These are phyloP conservation scores for Agrotis clavis DNA, from an alignment of 2,888 invertebrate genomes.

Conservation along the genomic window DNA sequence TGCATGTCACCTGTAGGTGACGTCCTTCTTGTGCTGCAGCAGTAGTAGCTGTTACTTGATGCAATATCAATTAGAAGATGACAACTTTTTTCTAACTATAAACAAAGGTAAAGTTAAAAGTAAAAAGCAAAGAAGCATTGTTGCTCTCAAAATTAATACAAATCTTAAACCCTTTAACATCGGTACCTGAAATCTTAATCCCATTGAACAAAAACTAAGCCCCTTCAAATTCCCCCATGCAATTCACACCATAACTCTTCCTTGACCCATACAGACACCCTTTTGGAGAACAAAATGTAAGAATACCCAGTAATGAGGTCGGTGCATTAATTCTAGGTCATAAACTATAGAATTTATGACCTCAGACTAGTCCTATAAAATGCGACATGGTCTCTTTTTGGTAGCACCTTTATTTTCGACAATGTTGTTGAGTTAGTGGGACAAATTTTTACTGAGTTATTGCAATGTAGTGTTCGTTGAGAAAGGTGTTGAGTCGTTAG, in stretches of 20 bases:
- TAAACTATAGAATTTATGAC: conserved; percentile 88
- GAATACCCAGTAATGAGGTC: conserved; percentile 89
- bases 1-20: too few species aligned
- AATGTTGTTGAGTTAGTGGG: conserved; percentile 86
- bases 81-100: background rate
- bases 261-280: conserved; percentile 89
- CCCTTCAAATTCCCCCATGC: conserved; percentile 75
- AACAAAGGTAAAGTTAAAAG: background rate
- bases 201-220: conserved; percentile 59
- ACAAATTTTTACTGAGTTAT: conserved; percentile 81
- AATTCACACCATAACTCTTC: conserved; percentile 87
- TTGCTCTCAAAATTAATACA: conserved; percentile 6
- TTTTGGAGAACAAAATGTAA: conserved; percentile 70
- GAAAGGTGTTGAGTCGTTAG: conserved; percentile 70
- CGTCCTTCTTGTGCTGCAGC: background rate
- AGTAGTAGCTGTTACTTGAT: background rate
- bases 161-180: conserved; percentile 38
- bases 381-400: conserved; percentile 86
- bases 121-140: background rate
- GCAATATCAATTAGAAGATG: background rate
- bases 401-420: conserved; percentile 79
- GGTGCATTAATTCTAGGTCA: conserved; percentile 89
- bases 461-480: conserved; percentile 60
- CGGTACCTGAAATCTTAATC: conserved; percentile 66
- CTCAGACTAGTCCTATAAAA: conserved; percentile 86